Base-by-base conservation (phyloP, 2,888 invertebrate species). In the Palloptera scutellata region DNA sequence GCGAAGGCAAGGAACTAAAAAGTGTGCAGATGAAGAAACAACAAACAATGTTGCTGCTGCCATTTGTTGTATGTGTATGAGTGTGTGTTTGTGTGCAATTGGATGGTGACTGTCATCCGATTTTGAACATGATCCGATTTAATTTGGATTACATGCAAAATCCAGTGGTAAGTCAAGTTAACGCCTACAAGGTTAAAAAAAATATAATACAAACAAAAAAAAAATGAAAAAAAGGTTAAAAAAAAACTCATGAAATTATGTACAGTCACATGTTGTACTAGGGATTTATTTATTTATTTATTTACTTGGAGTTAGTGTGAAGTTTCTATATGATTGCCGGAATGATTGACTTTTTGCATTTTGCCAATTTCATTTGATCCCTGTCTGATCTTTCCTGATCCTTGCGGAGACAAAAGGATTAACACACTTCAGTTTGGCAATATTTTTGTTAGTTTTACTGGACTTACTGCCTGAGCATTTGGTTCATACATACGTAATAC, bases 101-200 rank as follows among this genome's bases (percentile, higher is more conserved):
- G 3, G 30, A 30, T 6, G 2, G 30, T 30, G 30, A 30, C 30
- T 30, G 30, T 30, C 30, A 30, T 30, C 30, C 30, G 30, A 30
- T 30, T 30, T 30, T 30, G 30, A 30, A 64, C 68, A 51, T 73
- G 75, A 79, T 74, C 80, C 78, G 80, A 80, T 79, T 80, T 77
- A 80, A 80, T 81, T 80, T 82, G 83, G 82, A 80, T 83, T 82
- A 83, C 76, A 75, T 70, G 63, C 65, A 65, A 75, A 81, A 81
- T 81, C 78, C 78, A 78, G 74, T 77, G 80, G 78, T 83, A 83
- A 83, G 83, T 76, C 81, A 70, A 78, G 83, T 83, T 80, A 83
- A 83, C 83, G 83, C 83, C 83, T 79, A 82, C 83, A 71, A 73
- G 72, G 71, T 59, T 45, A 30, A 30, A 61, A 51, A 64, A 64